Conservation (phyloP, 2,888 invertebrate species). For the Bombyx huttoni region DNA sequence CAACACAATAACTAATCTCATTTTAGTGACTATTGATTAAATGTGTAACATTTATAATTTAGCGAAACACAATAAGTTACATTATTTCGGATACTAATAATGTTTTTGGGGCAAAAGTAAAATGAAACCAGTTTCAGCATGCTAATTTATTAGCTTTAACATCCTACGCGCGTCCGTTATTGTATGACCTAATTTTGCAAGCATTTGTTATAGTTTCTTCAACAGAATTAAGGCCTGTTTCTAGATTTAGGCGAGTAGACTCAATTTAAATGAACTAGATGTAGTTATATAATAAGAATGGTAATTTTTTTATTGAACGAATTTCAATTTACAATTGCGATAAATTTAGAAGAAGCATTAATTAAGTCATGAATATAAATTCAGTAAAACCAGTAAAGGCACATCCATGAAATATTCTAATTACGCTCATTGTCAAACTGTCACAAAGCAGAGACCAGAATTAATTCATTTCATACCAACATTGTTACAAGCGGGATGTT, state of each 20-base stretch:
- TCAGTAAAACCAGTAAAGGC: no score
- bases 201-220: background rate
- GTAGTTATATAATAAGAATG: background rate
- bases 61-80: background rate
- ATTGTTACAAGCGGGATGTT: background rate
- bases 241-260: background rate
- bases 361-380: no score
- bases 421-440: no score
- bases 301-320: background rate
- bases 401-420: no score
- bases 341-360: no score
- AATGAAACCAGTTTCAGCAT: background rate
- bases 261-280: background rate
- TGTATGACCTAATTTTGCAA: background rate
- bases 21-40: no score
- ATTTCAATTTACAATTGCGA: no score
- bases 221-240: background rate
- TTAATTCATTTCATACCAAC: background rate
- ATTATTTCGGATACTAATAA: background rate
- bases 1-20: no score
- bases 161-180: background rate
- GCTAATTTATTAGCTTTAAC: background rate
- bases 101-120: background rate
- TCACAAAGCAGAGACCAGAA: background rate
- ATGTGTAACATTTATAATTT: no score